Evolutionary conservation across 2,797 vertebrate genomes (phyloP), one percentile per base, ranked within the genome.

Genomic region (Siniperca scherzeri): DNA sequence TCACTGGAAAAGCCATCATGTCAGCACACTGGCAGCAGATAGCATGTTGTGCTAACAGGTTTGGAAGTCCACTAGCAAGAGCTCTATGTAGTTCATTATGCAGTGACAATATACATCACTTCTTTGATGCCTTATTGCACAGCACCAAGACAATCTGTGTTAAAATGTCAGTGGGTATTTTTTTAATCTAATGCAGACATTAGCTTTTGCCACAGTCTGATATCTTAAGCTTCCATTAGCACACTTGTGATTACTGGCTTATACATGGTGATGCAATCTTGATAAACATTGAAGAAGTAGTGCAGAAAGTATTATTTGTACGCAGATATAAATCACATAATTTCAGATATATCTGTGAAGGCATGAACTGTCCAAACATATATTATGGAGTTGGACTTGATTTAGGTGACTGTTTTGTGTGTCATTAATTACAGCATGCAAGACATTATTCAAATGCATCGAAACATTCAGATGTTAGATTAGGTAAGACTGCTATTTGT

Each of bases 1-100:
- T 95, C 91, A 93, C 93, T 94, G 92, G 94, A 95, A 95, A 95
- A 95, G 93, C 89, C 93, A 93, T 94, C 93, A 94, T 93, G 95
- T 96, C 96, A 95, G 96, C 95, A 95, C 90, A 92, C 93, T 93
- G 91, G 90, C 91, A 86, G 92, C 60, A 87, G 91, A 91, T 90
- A 95, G 91, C 94, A 93, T 93, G 94, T 92, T 91, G 89, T 91
- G 92, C 94, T 95, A 96, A 95, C 93, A 93, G 94, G 93, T 94
- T 93, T 87, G 84, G 88, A 83, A 87, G 87, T 89, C 88, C 82
- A 88, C 91, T 55, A 85, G 86, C 91, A 89, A 83, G 75, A 87
- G 89, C 81, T 69, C 33, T 70, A 77, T 87, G 84, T 90, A 91
- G 84, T 94, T 89, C 86, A 88, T 92, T 93, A 90, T 91, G 83